These are phyloP conservation scores for Cerastis leucographa DNA, from an alignment of 2,888 invertebrate genomes.

Conservation along the genomic window DNA sequence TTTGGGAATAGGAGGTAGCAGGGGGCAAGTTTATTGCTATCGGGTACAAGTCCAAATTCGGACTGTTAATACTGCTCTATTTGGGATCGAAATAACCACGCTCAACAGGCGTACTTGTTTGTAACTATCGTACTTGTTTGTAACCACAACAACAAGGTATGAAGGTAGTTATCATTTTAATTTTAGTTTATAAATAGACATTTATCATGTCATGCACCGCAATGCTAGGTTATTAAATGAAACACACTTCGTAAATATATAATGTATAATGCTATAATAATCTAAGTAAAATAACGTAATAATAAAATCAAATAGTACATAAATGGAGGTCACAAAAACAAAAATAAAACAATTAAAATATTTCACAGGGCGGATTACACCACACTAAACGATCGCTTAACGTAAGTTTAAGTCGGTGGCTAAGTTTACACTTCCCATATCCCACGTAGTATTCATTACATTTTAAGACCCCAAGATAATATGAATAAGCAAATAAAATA, in stretches of 20 bases:
- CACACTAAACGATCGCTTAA: conserved; percentile 41
- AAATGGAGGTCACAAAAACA: conserved; percentile 74
- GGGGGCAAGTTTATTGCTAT: neutral
- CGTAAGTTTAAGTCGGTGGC: conserved; percentile 38
- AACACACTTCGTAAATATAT: conserved; percentile 73
- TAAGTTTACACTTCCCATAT: conserved; percentile 21
- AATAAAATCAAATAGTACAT: conserved; percentile 81
- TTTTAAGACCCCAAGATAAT: conserved; percentile 31
- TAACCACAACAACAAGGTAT: neutral
- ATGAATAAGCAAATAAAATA: conserved; percentile 26
- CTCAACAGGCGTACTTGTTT: neutral
- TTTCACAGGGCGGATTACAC: conserved; percentile 62
- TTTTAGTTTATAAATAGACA: conserved; percentile 5
- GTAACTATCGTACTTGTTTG: too few species aligned
- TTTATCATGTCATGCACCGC: neutral
- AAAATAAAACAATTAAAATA: conserved; percentile 60
- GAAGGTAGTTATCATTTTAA: neutral
- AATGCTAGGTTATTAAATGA: conserved; percentile 58
- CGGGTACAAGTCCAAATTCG: neutral
- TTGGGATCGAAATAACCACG: neutral
- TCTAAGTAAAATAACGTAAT: conserved; percentile 79
- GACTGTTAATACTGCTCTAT: neutral
- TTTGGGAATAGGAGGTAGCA: neutral
- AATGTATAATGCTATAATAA: conserved; percentile 79
- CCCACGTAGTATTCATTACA: conserved; percentile 12